phyloP scores from a whole-genome alignment of 2,888 invertebrate genomes.

The Melanostoma mellinum region DNA sequence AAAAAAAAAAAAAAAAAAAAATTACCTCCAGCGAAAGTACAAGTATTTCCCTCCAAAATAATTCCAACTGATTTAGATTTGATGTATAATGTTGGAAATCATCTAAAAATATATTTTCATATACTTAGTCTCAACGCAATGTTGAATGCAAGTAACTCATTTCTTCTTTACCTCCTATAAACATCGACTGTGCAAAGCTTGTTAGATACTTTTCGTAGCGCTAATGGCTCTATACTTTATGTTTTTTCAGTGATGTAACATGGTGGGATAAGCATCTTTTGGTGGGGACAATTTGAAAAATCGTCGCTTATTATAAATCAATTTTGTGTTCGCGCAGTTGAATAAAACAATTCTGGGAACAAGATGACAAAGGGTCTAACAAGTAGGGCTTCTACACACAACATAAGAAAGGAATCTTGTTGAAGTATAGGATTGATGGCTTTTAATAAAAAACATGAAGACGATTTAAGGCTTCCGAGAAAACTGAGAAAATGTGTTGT shows the following conservation, averaged over 20 bases:
- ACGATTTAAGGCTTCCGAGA: no score
- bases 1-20: conserved; percentile 13
- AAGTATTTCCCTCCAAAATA: conserved; percentile 14
- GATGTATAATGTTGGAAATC: not conserved
- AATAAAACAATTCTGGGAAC: conserved; percentile 42
- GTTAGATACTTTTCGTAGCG: conserved; percentile 30
- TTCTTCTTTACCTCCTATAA: not conserved
- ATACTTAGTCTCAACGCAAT: conserved; percentile 4
- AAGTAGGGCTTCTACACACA: conserved; percentile 4
- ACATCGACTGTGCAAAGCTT: conserved; percentile 2
- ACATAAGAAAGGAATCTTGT: not conserved
- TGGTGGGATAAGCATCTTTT: conserved; percentile 11
- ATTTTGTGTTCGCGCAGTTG: conserved; percentile 26
- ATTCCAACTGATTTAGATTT: conserved; percentile 31
- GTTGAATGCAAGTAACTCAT: no score
- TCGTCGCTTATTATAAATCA: conserved; percentile 58
- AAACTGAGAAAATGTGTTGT: no score
- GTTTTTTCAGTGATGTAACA: conserved; percentile 49
- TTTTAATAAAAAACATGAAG: not conserved
- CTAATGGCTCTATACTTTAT: conserved; percentile 40
- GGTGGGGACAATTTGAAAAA: conserved; percentile 42
- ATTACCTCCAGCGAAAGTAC: conserved; percentile 35
- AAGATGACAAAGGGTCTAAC: conserved; percentile 15
- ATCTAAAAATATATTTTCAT: conserved; percentile 3
- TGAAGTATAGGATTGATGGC: conserved; percentile 5